Base-by-base conservation (phyloP, 2,888 invertebrate species). In the Pammene fasciana region DNA sequence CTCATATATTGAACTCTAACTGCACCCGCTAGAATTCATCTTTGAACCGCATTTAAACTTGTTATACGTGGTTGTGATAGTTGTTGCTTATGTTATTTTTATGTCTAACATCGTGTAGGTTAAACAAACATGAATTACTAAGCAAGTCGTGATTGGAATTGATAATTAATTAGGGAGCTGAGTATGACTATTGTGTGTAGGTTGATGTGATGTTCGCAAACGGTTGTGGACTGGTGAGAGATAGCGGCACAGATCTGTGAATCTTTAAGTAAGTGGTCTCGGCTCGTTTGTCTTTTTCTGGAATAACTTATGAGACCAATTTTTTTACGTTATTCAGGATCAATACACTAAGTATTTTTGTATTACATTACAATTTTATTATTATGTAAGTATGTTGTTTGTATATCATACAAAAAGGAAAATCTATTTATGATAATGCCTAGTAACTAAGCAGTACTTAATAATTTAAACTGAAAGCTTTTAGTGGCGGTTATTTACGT, bases 81-180 rank as follows among this genome's bases (percentile, higher is more conserved):
- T 36, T 36, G 60, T 2, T 41, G n/a, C 14, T 76, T 76, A 79
- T 81, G 75, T 80, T 79, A 82, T 78, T 81, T 78, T 79, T 78
- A 77, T 75, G 77, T 77, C 73, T 75, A 79, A 80, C 64, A 76
- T 75, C 78, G 77, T 77, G 78, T 77, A 77, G 79, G 80, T 78
- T 78, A 83, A 83, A 81, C 78, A 75, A 70, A 73, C 71, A 67
- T 72, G 67, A 60, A 70, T 65, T 60, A 70, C 67, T 67, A 70
- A 64, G 62, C 68, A 62, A 70, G 59, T 54, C 70, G 71, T 68
- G 68, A 57, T 43, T 45, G 34, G 66, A 75, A 77, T 79, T 78
- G 74, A 74, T 73, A 48, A 68, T 71, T 64, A 65, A 61, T 62
- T 50, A 50, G 18, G 61, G 56, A 56, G 3, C 11, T 67, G 77